These are phyloP conservation scores for Zaprionus lineosus DNA, from an alignment of 2,888 invertebrate genomes.

Conservation along the genomic window DNA sequence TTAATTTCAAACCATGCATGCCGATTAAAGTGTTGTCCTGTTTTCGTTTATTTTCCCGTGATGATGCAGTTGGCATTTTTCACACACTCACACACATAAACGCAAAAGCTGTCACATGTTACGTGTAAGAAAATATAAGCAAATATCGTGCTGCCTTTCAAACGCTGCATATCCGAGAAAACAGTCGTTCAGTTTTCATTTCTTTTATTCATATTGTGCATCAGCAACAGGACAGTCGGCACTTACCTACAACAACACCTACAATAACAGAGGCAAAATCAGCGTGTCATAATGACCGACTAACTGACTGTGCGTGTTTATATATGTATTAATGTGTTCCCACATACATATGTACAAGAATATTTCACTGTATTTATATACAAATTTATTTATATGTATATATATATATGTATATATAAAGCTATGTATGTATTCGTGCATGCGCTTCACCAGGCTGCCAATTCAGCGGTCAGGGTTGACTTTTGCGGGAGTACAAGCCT, in stretches of 20 bases:
- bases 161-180: no score
- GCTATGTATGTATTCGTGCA: constrained; percentile 54
- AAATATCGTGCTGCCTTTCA: no score
- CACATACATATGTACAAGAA: no score
- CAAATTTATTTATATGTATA: constrained; percentile 9
- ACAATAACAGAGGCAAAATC: constrained; percentile 2
- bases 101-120: no score
- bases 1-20: not conserved
- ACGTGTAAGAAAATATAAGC: no score
- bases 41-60: no score
- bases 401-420: constrained; percentile 4
- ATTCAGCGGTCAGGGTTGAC: constrained; percentile 71
- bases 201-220: constrained; percentile 25
- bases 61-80: constrained; percentile 41
- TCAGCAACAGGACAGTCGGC: constrained; percentile 65
- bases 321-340: constrained; percentile 25
- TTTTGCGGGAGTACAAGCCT: constrained; percentile 55
- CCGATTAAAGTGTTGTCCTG: constrained; percentile 12
- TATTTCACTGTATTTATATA: no score
- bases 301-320: constrained; percentile 53
- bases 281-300: constrained; percentile 67
- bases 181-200: constrained; percentile 28
- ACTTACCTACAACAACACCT: constrained; percentile 31
- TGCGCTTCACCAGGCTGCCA: constrained; percentile 59
- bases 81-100: not conserved